Base-by-base conservation (phyloP, 2,888 invertebrate species). In the Sinhomidia bicolor region DNA sequence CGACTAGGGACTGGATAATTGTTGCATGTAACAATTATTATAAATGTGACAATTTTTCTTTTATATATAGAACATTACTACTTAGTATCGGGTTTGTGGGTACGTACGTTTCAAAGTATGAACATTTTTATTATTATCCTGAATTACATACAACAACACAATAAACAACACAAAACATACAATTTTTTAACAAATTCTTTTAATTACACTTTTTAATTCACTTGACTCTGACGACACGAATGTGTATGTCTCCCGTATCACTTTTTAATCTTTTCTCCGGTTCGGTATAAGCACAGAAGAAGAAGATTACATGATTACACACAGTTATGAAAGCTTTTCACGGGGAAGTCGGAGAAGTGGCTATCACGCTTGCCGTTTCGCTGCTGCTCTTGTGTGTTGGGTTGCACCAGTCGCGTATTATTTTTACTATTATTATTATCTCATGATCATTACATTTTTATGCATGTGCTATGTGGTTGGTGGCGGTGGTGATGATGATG, bases 401-500 rank as follows among this genome's bases (percentile, higher is more conserved):
- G 29, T 23, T 23, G 71, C 44, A 44, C 41, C 26, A 47, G 47
- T 74, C 44, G 47, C 74, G 44, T 71, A 17, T 71, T 47, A 23
- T 47, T 26, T 26, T 23, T 1, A 51, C 9, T 44, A 71, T 44
- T 17, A 71, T 41, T 26, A 60, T 60, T 26, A 60, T 60, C 26
- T 60, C 60, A 26, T 60, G 26, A 60, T 65, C 74, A 74, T 74
- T 74, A 74, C 74, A 74, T 74, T 74, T 71, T 36, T 71, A 74
- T 74, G 74, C 74, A 74, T 74, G 51, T 74, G 74, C 74, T 74
- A 5, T 51, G 74, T 74, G 74, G 74, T 74, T 74, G 74, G 74
- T 74, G 74, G 47, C 6, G 44, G 44, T 62, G 29, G 29, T 29
- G 29, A 20, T 62, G 60, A 60, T 7, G 9, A 26, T 44, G 20